A percentile compares a stretch with the other conserved stretches of the same genome.
phyloP scores from a whole-genome alignment of 30 jellyfish, hydroid and myxozoan species.

The Sanderia malayensis region DNA sequence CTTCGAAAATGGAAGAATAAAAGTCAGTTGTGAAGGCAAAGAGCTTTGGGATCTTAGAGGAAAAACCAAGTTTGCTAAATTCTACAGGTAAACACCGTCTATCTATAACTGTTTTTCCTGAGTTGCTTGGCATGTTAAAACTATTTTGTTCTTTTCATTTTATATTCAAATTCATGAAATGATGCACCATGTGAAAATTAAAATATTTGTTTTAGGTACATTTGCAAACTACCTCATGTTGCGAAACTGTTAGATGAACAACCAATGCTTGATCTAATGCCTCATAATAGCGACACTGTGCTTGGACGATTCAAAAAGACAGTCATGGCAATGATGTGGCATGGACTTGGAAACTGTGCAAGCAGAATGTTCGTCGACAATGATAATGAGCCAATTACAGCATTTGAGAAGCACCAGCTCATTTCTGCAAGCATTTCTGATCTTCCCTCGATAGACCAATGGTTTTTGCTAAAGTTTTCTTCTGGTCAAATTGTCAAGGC shows the following conservation, averaged over 20 bases:
- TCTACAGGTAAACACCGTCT: not conserved
- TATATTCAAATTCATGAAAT: too few species aligned
- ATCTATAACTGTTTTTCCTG: too few species aligned
- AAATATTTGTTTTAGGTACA: too few species aligned
- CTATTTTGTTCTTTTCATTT: too few species aligned
- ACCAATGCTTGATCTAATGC: too few species aligned
- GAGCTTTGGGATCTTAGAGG: not conserved
- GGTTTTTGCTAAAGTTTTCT: slow-evolving; percentile 17
- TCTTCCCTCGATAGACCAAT: slow-evolving; percentile 2
- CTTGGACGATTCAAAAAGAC: slow-evolving; percentile 18
- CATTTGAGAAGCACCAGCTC: not conserved
- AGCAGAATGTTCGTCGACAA: not conserved
- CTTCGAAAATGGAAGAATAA: slow-evolving; percentile 7
- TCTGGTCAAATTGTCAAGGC: slow-evolving; percentile 6
- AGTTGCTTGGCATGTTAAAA: too few species aligned
- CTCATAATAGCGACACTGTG: too few species aligned
- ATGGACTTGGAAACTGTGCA: not conserved
- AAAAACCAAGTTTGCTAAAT: not conserved
- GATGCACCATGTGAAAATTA: too few species aligned
- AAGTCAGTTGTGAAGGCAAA: not conserved
- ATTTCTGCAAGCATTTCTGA: not conserved
- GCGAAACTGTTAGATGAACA: too few species aligned
- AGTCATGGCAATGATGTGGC: slow-evolving; percentile 14
- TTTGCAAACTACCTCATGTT: too few species aligned
- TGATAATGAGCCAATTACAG: not conserved